Percentiles rank a stretch among this genome's conserved stretches.
phyloP scores from a whole-genome alignment of 2,888 invertebrate species.

The Pyrocoelia pectoralis region DNA sequence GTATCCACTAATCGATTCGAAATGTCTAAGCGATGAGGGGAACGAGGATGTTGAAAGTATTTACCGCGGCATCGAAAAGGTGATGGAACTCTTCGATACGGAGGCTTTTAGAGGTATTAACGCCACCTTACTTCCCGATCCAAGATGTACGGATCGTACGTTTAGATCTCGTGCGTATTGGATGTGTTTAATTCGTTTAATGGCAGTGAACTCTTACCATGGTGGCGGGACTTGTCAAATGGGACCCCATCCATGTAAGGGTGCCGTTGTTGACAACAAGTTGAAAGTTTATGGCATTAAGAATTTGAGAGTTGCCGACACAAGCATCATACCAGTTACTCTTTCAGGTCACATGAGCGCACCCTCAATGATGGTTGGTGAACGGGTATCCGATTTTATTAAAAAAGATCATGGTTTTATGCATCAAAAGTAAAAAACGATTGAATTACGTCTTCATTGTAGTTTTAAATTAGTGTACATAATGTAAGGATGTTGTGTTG shows the following conservation, averaged over 20 bases:
- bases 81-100: conserved; percentile 54
- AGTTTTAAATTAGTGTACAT: no score
- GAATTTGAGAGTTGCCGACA: conserved; percentile 69
- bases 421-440: no score
- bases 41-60: conserved; percentile 73
- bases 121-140: conserved; percentile 55
- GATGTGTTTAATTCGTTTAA: conserved; percentile 66
- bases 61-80: conserved; percentile 64
- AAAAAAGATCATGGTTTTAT: conserved; percentile 7
- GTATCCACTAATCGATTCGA: conserved; percentile 47
- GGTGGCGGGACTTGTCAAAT: conserved; percentile 74
- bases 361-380: conserved; percentile 73
- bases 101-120: conserved; percentile 63
- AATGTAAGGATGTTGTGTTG: no score
- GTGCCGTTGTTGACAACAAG: conserved; percentile 69
- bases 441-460: no score
- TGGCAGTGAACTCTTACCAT: conserved; percentile 71
- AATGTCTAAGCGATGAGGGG: conserved; percentile 43
- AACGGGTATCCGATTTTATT: conserved; percentile 67
- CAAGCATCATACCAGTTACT: conserved; percentile 70
- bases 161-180: conserved; percentile 72
- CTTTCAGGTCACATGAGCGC: conserved; percentile 73
- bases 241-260: conserved; percentile 68
- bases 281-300: conserved; percentile 67
- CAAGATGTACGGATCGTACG: conserved; percentile 59